Conservation (phyloP, 2,888 invertebrate species). For the Microchrysa polita region DNA sequence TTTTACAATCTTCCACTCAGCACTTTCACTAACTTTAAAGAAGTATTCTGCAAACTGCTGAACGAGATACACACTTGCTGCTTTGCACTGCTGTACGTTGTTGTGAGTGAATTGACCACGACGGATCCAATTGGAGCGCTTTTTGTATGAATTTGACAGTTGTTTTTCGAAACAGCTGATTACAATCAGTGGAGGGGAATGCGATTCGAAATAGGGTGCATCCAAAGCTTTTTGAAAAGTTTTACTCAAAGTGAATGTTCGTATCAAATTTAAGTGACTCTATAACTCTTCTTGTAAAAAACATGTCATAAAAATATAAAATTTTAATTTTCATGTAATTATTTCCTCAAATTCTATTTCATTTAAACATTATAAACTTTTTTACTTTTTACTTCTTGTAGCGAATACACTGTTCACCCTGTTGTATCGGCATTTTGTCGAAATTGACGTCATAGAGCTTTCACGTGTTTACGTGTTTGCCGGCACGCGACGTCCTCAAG, state of each 20-base stretch:
- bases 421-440: neutral
- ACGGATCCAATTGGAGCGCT: neutral
- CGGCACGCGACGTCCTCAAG: conserved; percentile 14
- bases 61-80: no score
- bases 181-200: conserved; percentile 31
- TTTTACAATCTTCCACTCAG: neutral
- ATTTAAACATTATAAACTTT: no score
- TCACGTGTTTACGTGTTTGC: conserved; percentile 39
- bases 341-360: no score
- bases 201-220: neutral
- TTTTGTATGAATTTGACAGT: conserved; percentile 32
- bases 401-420: neutral
- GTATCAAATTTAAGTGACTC: no score
- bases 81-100: no score
- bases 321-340: no score
- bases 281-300: no score
- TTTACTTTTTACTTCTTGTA: no score
- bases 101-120: conserved; percentile 10
- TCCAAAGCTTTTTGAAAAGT: neutral
- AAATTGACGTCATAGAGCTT: conserved; percentile 17
- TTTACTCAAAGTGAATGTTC: neutral
- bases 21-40: no score
- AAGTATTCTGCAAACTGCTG: no score
- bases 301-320: no score
- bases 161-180: conserved; percentile 30